Conservation (phyloP, 1,140 invertebrate species). For the Probaryconus sp. region DNA sequence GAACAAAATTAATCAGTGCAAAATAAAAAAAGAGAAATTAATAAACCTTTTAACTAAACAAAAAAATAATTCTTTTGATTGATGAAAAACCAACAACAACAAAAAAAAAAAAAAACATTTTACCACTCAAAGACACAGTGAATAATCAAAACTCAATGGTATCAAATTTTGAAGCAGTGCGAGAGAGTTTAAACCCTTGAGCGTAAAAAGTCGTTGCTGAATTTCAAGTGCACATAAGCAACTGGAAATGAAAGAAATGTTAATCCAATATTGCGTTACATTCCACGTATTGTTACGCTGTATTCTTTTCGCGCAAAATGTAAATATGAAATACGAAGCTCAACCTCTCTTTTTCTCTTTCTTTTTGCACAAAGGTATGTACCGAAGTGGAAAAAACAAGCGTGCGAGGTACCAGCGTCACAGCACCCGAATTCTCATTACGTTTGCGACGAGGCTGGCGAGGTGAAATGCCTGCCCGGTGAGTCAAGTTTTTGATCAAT, state of each 20-base stretch:
- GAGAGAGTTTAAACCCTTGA: neutral
- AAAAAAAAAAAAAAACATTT: no score
- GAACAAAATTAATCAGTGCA: conserved; percentile 55
- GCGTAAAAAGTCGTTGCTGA: conserved; percentile 33
- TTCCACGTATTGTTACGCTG: no score
- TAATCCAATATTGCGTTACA: conserved; percentile 46
- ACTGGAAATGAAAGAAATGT: conserved; percentile 44
- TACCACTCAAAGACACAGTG: no score
- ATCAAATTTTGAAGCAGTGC: no score
- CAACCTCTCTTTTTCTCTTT: no score
- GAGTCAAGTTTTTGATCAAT: conserved; percentile 58
- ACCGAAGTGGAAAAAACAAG: conserved; percentile 91
- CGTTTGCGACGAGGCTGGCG: conserved; percentile 92
- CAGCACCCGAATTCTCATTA: conserved; percentile 96
- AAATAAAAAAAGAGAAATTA: conserved; percentile 43
- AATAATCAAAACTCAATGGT: no score
- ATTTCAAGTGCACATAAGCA: conserved; percentile 40
- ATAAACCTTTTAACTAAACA: conserved; percentile 41
- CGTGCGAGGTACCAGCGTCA: conserved; percentile 88
- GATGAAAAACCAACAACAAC: neutral
- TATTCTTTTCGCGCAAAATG: conserved; percentile 38
- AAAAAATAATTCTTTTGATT: no score
- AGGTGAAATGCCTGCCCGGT: conserved; percentile 92
- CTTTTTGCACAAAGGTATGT: conserved; percentile 79
- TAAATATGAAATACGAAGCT: conserved; percentile 50